Conservation (phyloP, 2,888 invertebrate genomes). For the Hemicrepidius hirtus region DNA sequence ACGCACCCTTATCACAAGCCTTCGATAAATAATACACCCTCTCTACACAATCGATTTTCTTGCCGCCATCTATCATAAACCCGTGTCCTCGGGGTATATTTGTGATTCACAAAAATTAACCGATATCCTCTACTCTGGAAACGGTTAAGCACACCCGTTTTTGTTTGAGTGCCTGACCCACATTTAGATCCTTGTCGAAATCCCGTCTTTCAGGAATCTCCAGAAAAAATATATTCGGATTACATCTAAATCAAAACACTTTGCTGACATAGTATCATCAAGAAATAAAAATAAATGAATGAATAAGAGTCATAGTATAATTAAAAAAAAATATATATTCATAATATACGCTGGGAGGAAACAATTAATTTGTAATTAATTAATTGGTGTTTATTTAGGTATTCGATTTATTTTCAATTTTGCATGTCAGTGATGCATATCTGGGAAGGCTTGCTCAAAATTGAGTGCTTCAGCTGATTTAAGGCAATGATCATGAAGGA, state of each 20-base stretch:
- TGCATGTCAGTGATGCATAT: too few relatives aligned
- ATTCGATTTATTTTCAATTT: too few relatives aligned
- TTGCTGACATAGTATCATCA: too few relatives aligned
- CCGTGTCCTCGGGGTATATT: constrained; percentile 12
- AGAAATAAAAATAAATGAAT: too few relatives aligned
- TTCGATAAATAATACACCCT: constrained; percentile 62
- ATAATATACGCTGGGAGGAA: too few relatives aligned
- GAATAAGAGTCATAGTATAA: too few relatives aligned
- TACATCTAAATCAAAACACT: background rate
- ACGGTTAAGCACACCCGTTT: background rate
- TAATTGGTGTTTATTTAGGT: too few relatives aligned
- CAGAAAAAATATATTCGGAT: background rate
- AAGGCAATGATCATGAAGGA: too few relatives aligned
- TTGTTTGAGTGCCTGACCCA: constrained; percentile 3
- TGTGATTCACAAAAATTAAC: constrained; percentile 22
- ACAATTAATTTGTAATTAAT: too few relatives aligned
- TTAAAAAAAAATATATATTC: too few relatives aligned
- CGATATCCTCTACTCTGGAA: background rate
- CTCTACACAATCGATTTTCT: constrained; percentile 48
- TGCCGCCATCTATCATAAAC: constrained; percentile 45
- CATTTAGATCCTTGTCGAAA: constrained; percentile 12
- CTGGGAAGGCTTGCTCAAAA: too few relatives aligned
- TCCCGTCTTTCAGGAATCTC: background rate
- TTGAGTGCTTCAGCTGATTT: too few relatives aligned
- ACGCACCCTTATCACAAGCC: constrained; percentile 59